A percentile compares a stretch with the other conserved stretches of the same genome.
These are phyloP conservation scores for Bubo bubo DNA, from an alignment of 2,113 vertebrate genomes.

Conservation along the genomic window DNA sequence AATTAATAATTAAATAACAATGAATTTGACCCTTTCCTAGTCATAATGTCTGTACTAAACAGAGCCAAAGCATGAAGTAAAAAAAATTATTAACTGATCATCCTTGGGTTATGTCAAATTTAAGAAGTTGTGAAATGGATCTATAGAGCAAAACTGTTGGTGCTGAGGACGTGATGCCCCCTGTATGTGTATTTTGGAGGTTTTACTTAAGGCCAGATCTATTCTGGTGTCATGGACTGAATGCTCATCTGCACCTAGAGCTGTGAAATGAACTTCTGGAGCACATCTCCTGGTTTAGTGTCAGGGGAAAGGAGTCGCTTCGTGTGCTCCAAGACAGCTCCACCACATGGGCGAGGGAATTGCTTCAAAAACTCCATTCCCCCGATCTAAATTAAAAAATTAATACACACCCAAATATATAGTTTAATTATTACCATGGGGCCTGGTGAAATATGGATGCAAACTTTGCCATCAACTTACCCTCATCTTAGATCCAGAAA, in stretches of 20 bases:
- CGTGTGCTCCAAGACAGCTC: background rate
- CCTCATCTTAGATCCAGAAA: background rate
- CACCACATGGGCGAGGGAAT: background rate
- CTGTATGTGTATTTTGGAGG: rapidly evolving
- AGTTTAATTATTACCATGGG: background rate
- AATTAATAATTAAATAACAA: background rate
- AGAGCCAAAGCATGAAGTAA: background rate
- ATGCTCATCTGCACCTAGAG: background rate
- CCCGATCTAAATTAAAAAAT: background rate
- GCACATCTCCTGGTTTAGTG: background rate
- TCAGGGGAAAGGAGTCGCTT: background rate
- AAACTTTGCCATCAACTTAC: background rate
- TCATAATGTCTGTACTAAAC: background rate
- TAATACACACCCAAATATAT: background rate
- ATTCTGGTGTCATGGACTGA: background rate
- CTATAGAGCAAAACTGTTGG: background rate
- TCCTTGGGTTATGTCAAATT: background rate
- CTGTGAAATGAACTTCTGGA: background rate
- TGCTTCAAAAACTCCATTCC: background rate
- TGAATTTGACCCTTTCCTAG: background rate
- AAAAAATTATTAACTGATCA: background rate
- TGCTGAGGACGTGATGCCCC: background rate
- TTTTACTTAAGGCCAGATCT: background rate
- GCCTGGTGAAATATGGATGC: background rate
- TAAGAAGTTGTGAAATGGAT: background rate